Conservation (phyloP, 2,797 vertebrate genomes). For the Oreortyx pictus region DNA sequence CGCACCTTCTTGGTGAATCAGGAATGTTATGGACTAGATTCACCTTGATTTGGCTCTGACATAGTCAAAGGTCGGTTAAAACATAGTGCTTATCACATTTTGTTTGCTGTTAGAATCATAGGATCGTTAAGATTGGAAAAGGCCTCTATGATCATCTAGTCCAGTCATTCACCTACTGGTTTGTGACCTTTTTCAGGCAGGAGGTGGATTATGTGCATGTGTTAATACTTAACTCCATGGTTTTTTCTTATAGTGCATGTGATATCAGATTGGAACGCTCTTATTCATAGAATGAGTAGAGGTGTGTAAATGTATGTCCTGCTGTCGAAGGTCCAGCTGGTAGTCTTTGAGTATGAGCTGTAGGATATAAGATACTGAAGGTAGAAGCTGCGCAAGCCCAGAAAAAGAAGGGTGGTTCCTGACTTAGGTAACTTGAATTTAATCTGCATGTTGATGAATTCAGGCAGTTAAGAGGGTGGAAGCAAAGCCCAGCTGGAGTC, state of each 20-base stretch:
- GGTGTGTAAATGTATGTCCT: rapidly evolving
- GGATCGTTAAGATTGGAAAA: too few species aligned
- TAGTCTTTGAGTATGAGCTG: neutral
- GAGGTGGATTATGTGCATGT: rapidly evolving
- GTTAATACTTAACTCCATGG: rapidly evolving
- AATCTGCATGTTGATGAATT: neutral
- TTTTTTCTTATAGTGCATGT: neutral
- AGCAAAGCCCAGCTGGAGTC: neutral
- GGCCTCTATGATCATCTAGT: too few species aligned
- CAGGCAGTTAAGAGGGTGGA: neutral
- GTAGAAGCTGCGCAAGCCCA: neutral
- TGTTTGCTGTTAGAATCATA: too few species aligned
- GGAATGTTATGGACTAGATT: neutral
- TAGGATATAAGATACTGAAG: neutral
- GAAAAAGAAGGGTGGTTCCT: neutral
- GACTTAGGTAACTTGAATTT: neutral
- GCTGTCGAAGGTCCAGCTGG: neutral
- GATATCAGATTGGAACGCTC: neutral
- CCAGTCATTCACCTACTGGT: too few species aligned
- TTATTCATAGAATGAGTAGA: neutral
- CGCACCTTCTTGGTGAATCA: neutral
- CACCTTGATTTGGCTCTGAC: neutral
- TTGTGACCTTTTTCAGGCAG: neutral
- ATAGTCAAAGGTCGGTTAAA: neutral
- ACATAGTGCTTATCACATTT: rapidly evolving